A percentile compares a stretch with the other conserved stretches of the same genome.
Conservation (phyloP, 2,797 vertebrate genomes). For the Ctenopoma kingsleyae region DNA sequence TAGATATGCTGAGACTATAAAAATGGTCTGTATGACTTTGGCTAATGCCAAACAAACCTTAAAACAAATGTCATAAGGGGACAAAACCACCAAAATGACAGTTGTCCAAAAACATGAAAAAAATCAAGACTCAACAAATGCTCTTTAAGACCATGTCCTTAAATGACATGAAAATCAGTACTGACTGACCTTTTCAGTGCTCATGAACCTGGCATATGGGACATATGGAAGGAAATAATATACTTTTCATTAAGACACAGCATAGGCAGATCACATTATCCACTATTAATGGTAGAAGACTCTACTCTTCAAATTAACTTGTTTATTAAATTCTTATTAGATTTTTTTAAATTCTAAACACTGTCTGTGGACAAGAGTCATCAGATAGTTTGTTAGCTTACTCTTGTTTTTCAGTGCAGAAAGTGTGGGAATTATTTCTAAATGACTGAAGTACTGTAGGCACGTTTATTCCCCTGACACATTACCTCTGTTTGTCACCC, state of each 20-base stretch:
- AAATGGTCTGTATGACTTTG: neutral
- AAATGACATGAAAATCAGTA: conserved; percentile 37
- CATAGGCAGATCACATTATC: neutral
- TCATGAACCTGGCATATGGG: neutral
- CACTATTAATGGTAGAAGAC: conserved; percentile 2
- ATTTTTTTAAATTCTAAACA: neutral
- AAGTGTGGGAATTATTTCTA: conserved; percentile 1
- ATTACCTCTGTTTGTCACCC: neutral
- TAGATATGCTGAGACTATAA: conserved; percentile 2
- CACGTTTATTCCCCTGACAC: conserved; percentile 7
- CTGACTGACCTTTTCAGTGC: neutral
- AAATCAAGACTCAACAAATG: neutral
- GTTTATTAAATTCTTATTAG: neutral
- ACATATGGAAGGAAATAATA: neutral
- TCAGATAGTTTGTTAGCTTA: neutral
- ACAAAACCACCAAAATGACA: neutral
- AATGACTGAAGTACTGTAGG: conserved; percentile 15
- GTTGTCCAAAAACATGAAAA: neutral
- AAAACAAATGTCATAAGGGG: conserved; percentile 6
- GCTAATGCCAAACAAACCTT: neutral
- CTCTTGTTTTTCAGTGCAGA: neutral
- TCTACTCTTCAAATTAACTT: neutral
- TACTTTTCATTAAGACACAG: neutral
- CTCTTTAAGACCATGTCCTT: conserved; percentile 1
- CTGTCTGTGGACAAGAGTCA: neutral